These are phyloP conservation scores for Monochamus saltuarius DNA, from an alignment of 1,140 invertebrate genomes.

Conservation along the genomic window DNA sequence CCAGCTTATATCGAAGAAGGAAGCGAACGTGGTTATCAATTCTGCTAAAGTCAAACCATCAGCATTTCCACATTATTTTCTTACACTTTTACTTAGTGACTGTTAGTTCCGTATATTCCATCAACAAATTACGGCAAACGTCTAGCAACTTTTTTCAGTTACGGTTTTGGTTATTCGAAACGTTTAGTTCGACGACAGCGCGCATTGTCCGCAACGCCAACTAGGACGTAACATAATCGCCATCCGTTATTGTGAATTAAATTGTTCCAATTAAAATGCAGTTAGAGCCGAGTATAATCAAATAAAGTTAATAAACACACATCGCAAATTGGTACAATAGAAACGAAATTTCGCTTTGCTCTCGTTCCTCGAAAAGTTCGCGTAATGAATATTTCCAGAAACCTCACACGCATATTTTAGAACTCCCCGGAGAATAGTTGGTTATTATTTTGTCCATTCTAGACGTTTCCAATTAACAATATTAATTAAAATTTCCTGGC, in stretches of 20 bases:
- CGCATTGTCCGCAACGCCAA: too few relatives aligned
- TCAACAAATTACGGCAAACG: too few relatives aligned
- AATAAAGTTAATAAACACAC: conserved; percentile 20
- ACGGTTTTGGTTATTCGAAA: too few relatives aligned
- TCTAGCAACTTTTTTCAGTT: too few relatives aligned
- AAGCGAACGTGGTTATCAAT: too few relatives aligned
- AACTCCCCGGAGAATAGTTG: conserved; percentile 33
- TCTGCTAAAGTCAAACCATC: too few relatives aligned
- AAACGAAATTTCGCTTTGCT: conserved; percentile 19
- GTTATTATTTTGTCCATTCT: conserved; percentile 42
- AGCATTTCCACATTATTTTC: too few relatives aligned
- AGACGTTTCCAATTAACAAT: conserved; percentile 42
- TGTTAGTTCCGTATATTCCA: too few relatives aligned
- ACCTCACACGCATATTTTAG: conserved; percentile 28
- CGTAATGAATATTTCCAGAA: conserved; percentile 21
- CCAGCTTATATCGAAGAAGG: too few relatives aligned
- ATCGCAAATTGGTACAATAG: conserved; percentile 24
- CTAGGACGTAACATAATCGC: too few relatives aligned
- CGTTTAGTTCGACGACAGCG: too few relatives aligned
- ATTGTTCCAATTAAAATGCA: conserved; percentile 16
- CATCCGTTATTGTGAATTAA: conserved; percentile 2
- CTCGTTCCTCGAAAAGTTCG: conserved; percentile 9
- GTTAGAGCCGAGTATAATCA: conserved; percentile 15
- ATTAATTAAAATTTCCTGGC: conserved; percentile 42
- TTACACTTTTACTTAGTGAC: too few relatives aligned